A percentile compares a stretch with the other conserved stretches of the same genome.
phyloP scores from a whole-genome alignment of 1,140 invertebrate species.

The Ctenoplectra terminalis region DNA sequence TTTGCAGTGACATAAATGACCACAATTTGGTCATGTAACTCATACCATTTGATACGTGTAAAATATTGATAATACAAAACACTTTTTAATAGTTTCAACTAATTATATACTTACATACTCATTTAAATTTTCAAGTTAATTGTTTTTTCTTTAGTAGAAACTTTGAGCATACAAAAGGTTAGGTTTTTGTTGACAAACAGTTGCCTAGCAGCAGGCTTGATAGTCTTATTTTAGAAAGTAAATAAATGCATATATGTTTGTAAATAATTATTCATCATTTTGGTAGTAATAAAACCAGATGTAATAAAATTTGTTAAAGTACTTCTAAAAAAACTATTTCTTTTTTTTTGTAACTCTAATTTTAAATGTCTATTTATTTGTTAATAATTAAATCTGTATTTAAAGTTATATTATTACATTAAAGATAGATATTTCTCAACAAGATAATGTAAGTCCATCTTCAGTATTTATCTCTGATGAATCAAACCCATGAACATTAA shows the following conservation, averaged over 20 bases:
- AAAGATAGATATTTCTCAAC: neutral
- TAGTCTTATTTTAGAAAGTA: no score
- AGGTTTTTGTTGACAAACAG: slow-evolving; percentile 5
- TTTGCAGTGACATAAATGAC: neutral
- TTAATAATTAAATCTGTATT: neutral
- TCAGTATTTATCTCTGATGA: slow-evolving; percentile 19
- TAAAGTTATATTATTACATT: neutral
- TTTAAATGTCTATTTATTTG: no score
- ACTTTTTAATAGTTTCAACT: neutral
- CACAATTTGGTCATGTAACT: slow-evolving; percentile 8
- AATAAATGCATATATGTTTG: no score
- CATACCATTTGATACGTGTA: slow-evolving; percentile 2
- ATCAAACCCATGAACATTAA: slow-evolving; percentile 74
- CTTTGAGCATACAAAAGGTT: neutral
- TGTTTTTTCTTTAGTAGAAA: neutral
- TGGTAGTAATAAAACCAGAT: neutral
- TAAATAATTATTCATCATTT: no score
- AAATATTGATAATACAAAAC: neutral
- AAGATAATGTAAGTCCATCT: neutral
- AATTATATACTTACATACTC: slow-evolving; percentile 6
- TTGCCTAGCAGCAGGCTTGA: slow-evolving; percentile 24
- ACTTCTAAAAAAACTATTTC: no score
- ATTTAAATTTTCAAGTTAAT: neutral
- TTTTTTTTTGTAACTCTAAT: no score
- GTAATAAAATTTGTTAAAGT: no score